phyloP scores from a whole-genome alignment of 2,113 vertebrate species.

The Holacanthus passer region DNA sequence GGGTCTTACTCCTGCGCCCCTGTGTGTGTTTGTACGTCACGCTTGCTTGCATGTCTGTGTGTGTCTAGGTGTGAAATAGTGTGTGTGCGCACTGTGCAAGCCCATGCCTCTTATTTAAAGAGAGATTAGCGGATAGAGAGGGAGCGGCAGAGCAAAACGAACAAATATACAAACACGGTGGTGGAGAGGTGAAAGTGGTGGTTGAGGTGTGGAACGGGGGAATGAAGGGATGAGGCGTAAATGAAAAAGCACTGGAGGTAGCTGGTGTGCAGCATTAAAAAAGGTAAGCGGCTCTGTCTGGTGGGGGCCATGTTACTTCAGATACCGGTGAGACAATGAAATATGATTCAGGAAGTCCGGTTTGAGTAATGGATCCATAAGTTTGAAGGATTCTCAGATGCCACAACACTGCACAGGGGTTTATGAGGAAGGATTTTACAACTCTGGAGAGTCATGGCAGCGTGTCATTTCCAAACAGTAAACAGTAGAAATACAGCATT shows the following conservation, averaged over 20 bases:
- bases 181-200: slow-evolving; percentile 34
- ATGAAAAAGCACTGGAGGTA: slow-evolving; percentile 12
- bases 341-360: neutral
- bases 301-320: neutral
- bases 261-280: neutral
- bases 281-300: neutral
- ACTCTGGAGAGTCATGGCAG: neutral
- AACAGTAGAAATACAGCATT: neutral
- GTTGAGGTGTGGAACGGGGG: slow-evolving; percentile 30
- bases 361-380: neutral
- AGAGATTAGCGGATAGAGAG: slow-evolving; percentile 73
- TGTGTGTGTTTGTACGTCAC: slow-evolving; percentile 44
- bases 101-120: slow-evolving; percentile 74
- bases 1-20: slow-evolving; percentile 17
- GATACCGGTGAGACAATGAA: neutral
- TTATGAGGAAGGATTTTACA: neutral
- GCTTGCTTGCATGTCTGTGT: slow-evolving; percentile 39
- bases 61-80: slow-evolving; percentile 21
- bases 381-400: too few relatives aligned
- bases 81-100: slow-evolving; percentile 8
- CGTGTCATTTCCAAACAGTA: neutral
- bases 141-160: slow-evolving; percentile 63
- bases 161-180: slow-evolving; percentile 70
- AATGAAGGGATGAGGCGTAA: neutral
- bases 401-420: neutral